Conservation (phyloP, 2,797 vertebrate genomes). For the Eulemur rubriventer region DNA sequence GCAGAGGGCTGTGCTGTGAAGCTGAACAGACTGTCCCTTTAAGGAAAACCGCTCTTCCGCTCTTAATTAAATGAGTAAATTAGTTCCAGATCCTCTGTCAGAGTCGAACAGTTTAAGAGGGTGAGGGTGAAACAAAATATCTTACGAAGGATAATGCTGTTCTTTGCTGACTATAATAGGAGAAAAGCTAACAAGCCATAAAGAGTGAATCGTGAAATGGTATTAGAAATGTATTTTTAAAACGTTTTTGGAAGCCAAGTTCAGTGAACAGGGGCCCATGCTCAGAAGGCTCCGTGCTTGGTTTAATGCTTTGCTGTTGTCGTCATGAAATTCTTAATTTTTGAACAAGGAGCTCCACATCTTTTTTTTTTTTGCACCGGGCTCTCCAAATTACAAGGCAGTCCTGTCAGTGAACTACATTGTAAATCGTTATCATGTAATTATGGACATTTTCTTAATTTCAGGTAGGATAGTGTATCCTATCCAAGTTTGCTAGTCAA, state of each 20-base stretch:
- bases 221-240: slow-evolving; percentile 27
- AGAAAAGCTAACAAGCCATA: background rate
- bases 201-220: background rate
- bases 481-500: background rate
- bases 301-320: background rate
- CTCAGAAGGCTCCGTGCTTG: background rate
- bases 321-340: background rate
- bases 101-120: slow-evolving; percentile 79
- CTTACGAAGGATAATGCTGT: background rate
- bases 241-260: background rate
- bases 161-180: background rate
- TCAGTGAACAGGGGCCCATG: background rate
- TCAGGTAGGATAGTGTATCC: background rate
- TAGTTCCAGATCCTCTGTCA: slow-evolving; percentile 79
- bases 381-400: background rate
- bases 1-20: background rate
- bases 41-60: slow-evolving; percentile 78
- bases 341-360: background rate
- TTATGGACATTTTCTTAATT: background rate
- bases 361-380: background rate
- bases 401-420: background rate
- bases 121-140: slow-evolving; percentile 26
- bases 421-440: background rate
- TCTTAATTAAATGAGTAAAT: slow-evolving; percentile 81
- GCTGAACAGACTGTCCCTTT: slow-evolving; percentile 65